Evolutionary conservation across 2,888 invertebrate species (phyloP).

Genomic region (Tipula lateralis): DNA sequence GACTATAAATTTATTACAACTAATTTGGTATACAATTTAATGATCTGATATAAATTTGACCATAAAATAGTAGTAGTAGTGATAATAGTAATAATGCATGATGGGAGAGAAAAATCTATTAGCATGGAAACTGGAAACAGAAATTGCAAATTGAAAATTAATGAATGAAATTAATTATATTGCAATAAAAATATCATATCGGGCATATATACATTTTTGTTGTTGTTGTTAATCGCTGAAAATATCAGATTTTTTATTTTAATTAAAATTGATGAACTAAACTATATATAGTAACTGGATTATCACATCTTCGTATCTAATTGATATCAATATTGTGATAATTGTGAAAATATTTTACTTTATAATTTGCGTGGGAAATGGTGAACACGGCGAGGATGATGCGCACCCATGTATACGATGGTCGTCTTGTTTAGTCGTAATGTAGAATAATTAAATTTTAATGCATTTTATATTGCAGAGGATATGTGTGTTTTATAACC

Average conservation of each 20-base stretch:
- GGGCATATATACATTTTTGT: not conserved
- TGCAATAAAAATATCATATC: constrained; percentile 11
- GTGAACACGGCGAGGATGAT: not conserved
- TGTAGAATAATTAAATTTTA: constrained; percentile 14
- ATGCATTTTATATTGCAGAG: not conserved
- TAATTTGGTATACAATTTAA: constrained; percentile 1
- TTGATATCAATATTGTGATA: constrained; percentile 3
- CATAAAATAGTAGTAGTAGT: not conserved
- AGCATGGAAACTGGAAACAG: not conserved
- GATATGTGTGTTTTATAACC: not conserved
- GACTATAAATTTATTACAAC: not conserved
- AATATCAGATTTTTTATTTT: not conserved
- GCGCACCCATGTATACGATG: not conserved
- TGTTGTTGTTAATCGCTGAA: not conserved
- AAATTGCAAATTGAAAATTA: constrained; percentile 2
- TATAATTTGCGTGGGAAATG: not conserved
- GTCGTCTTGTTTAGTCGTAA: not conserved
- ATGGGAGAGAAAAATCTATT: not conserved
- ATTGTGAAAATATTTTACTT: not conserved
- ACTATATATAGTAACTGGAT: not conserved
- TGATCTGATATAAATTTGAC: constrained; percentile 15
- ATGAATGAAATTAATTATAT: not conserved
- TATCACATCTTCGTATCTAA: not conserved
- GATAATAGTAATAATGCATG: not conserved
- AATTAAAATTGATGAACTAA: not conserved